Evolutionary conservation across 2,113 vertebrate species (phyloP), one percentile per base, ranked within the genome.

Genomic region (Prionailurus viverrinus): DNA sequence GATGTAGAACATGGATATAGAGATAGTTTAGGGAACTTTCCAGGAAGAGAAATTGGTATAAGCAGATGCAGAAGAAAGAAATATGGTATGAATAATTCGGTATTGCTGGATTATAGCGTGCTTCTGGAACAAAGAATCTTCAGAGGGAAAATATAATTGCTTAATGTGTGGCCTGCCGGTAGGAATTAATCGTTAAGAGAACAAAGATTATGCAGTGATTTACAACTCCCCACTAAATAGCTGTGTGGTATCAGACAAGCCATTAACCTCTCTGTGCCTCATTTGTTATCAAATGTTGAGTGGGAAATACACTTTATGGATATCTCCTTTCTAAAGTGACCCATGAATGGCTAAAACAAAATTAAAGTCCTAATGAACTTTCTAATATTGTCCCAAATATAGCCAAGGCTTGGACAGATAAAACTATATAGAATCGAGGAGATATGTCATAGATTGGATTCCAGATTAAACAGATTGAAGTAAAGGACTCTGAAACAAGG

Each of bases 211-310:
- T 89, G 53, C 36, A 66, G 1, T 95, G 71, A 91, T 97, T 96
- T 97, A 86, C 78, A 97, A 82, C 10, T 86, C 29, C 36, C 45
- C 39, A 71, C 61, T 79, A 74, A 78, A 68, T 68, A 89, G 45
- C 82, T 96, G 27, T 96, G 96, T 91, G 94, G 29, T 84, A 65
- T 74, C 55, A 87, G 83, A 55, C 1, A 90, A 85, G 33, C 65
- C 36, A 66, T 95, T 96, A 91, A 89, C 94, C 29, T 89, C 71
- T 96, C 94, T 93, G 93, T 91, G 91, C 23, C 51, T 94, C n/a
- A 76, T 81, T 81, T 93, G 15, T 95, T 68, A 71, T 85, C 45
- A 93, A 12, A 94, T 71, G 29, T 73, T 93, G 53, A 66, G 21
- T 94, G 33, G 39, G 71, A 96, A 96, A 86, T 69, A 93, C 82